phyloP scores from a whole-genome alignment of 2,113 vertebrate species.

The Regulus satrapa region DNA sequence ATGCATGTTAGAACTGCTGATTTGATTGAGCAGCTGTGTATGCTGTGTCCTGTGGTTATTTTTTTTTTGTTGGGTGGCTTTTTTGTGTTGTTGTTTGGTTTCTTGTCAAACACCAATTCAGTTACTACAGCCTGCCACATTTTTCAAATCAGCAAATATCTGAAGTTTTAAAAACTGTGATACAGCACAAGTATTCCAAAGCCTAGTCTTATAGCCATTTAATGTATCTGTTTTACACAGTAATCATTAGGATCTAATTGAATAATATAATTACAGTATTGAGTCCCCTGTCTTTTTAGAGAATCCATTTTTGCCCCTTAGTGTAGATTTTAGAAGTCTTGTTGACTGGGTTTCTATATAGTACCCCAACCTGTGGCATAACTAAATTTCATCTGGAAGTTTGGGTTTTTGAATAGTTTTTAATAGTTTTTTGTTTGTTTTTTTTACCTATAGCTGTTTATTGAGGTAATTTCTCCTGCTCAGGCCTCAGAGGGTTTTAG shows the following conservation, averaged over 20 bases:
- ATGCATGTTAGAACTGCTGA: background rate
- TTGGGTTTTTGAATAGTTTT: accelerated
- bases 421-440: background rate
- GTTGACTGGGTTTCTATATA: background rate
- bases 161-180: background rate
- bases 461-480: background rate
- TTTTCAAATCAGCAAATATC: background rate
- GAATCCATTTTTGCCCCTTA: background rate
- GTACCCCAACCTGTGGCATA: background rate
- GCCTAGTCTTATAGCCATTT: background rate
- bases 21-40: background rate
- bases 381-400: background rate
- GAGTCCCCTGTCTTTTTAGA: background rate
- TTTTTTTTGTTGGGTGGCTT: background rate
- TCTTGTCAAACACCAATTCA: background rate
- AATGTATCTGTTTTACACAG: background rate
- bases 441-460: background rate
- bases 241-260: background rate
- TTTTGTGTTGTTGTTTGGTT: background rate
- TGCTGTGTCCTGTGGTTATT: background rate
- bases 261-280: background rate
- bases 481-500: background rate
- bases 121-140: background rate
- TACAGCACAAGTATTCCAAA: background rate
- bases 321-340: background rate